Conservation (phyloP, 2,797 vertebrate genomes). For the Enteromius viviparus region DNA sequence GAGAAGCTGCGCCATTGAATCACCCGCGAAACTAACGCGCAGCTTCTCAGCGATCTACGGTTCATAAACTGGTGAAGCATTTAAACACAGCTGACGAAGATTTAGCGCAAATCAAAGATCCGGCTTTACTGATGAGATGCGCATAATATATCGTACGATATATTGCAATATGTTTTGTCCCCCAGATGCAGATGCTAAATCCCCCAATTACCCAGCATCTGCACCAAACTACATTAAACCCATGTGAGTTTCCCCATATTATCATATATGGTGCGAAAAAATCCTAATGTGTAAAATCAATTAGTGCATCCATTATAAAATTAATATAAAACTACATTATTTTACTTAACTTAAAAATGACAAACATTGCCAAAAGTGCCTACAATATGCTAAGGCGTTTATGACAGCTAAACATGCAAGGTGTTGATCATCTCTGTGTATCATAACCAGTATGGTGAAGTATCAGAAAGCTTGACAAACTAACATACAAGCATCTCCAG, state of each 20-base stretch:
- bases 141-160: no score
- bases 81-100: no score
- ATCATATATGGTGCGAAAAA: neutral
- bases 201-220: no score
- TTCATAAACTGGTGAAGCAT: no score
- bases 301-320: neutral
- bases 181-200: no score
- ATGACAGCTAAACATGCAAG: neutral
- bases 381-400: neutral
- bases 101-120: no score
- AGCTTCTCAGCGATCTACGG: no score
- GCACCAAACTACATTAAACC: neutral
- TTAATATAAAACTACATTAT: neutral
- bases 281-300: neutral
- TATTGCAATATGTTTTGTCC: no score
- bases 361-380: neutral
- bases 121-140: no score
- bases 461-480: conserved; percentile 15
- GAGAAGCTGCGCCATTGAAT: no score
- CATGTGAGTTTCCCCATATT: neutral
- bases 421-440: neutral
- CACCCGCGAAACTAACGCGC: no score
- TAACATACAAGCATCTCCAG: conserved; percentile 10
- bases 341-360: neutral
- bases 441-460: neutral